Percentiles rank a stretch among this genome's conserved stretches.
phyloP scores from a whole-genome alignment of 1,140 invertebrate genomes.

The Philotrypesis tridentata region DNA sequence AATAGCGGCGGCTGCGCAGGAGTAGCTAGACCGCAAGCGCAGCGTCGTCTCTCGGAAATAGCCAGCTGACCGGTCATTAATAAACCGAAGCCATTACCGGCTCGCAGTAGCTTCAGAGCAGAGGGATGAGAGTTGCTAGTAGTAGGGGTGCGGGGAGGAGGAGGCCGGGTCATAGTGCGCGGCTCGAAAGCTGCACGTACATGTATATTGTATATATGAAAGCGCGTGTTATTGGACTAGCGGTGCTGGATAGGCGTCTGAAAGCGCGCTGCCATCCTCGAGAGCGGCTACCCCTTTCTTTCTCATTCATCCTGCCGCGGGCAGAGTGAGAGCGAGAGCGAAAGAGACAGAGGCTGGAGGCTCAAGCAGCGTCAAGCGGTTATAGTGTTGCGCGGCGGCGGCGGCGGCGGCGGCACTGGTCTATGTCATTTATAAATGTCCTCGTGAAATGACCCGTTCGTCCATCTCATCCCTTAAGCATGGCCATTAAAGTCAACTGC shows the following conservation, averaged over 20 bases:
- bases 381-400: conserved; percentile 59
- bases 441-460: conserved; percentile 71
- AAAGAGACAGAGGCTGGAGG: background rate
- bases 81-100: conserved; percentile 72
- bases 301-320: conserved; percentile 17
- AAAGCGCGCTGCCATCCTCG: conserved; percentile 66
- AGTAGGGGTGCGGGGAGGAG: conserved; percentile 16
- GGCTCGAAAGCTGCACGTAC: conserved; percentile 52
- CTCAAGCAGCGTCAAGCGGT: conserved; percentile 58
- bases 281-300: conserved; percentile 54
- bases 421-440: conserved; percentile 74
- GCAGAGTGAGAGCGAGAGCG: background rate
- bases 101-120: conserved; percentile 14
- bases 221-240: background rate
- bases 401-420: conserved; percentile 52
- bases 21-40: too few relatives aligned
- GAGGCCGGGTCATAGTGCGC: conserved; percentile 18
- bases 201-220: background rate
- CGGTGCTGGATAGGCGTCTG: conserved; percentile 46
- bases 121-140: conserved; percentile 16
- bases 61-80: conserved; percentile 70
- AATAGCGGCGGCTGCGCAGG: background rate
- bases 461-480: conserved; percentile 71
- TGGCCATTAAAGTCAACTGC: conserved; percentile 70
- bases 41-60: background rate